Evolutionary conservation across 2,797 vertebrate genomes (phyloP).

Genomic region (Trachops cirrhosus): DNA sequence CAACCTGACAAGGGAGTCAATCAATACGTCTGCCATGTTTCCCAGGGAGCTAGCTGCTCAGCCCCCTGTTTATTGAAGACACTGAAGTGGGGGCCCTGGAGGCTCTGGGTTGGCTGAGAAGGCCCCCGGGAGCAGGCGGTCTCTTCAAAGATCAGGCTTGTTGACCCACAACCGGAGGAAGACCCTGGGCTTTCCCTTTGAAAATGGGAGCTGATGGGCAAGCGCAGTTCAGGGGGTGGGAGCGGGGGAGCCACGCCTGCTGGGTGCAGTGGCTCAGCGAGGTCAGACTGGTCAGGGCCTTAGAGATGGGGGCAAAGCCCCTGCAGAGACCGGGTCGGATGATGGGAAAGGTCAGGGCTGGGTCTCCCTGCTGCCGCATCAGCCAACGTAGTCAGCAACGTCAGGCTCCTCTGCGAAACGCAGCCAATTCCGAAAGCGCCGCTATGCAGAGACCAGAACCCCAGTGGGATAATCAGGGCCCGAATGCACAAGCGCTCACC

Average conservation of each 20-base stretch:
- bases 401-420: background rate
- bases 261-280: background rate
- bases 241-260: background rate
- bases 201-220: conserved; percentile 1
- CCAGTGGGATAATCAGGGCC: background rate
- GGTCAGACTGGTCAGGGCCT: background rate
- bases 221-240: background rate
- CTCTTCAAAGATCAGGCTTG: conserved; percentile 68
- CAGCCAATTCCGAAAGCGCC: background rate
- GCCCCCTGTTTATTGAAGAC: conserved; percentile 47
- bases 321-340: background rate
- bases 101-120: conserved; percentile 54
- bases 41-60: conserved; percentile 58
- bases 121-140: conserved; percentile 56
- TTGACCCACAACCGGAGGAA: conserved; percentile 33
- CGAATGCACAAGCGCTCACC: background rate
- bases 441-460: background rate
- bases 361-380: background rate
- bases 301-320: background rate
- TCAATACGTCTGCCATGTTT: conserved; percentile 65
- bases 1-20: conserved; percentile 62
- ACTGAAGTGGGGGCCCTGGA: conserved; percentile 39
- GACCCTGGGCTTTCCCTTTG: conserved; percentile 47
- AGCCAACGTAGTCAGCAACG: conserved; percentile 15
- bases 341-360: conserved; percentile 9